Evolutionary conservation across 2,113 vertebrate genomes (phyloP).

Genomic region (Ochotona curzoniae): DNA sequence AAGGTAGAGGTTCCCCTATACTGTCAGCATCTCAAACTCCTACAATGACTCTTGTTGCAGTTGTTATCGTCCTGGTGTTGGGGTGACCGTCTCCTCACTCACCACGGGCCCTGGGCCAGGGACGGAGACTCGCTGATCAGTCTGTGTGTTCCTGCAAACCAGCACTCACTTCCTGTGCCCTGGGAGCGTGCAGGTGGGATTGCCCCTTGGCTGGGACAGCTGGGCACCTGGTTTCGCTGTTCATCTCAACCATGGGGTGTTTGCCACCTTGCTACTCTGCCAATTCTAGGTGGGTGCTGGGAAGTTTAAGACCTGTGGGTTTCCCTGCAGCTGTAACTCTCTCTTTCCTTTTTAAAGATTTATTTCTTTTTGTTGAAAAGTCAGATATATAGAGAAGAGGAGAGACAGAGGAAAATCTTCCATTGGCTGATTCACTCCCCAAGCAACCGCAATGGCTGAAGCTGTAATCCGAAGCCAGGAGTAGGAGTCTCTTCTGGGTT

Average conservation of each 20-base stretch:
- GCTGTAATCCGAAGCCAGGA: no score
- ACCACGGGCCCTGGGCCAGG: background rate
- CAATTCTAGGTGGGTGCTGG: background rate
- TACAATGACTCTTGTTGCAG: background rate
- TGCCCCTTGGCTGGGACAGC: background rate
- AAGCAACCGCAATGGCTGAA: no score
- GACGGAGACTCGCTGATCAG: background rate
- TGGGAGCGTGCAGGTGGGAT: no score
- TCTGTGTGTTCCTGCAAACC: background rate
- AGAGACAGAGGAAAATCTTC: no score
- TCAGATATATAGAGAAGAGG: no score
- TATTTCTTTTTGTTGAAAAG: no score
- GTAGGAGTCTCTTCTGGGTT: no score
- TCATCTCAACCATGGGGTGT: background rate
- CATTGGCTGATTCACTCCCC: no score
- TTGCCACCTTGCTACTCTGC: background rate
- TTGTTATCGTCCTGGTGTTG: background rate
- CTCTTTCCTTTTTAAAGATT: background rate
- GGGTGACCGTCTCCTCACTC: background rate
- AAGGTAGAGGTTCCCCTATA: background rate
- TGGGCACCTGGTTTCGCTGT: background rate
- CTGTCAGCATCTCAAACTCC: background rate
- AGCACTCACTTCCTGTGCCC: background rate
- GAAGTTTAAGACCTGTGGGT: background rate
- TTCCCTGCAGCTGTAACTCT: background rate